Evolutionary conservation across 1,140 invertebrate genomes (phyloP), one percentile per base, ranked within the genome.

Genomic region (Himalopsyche phryganea): DNA sequence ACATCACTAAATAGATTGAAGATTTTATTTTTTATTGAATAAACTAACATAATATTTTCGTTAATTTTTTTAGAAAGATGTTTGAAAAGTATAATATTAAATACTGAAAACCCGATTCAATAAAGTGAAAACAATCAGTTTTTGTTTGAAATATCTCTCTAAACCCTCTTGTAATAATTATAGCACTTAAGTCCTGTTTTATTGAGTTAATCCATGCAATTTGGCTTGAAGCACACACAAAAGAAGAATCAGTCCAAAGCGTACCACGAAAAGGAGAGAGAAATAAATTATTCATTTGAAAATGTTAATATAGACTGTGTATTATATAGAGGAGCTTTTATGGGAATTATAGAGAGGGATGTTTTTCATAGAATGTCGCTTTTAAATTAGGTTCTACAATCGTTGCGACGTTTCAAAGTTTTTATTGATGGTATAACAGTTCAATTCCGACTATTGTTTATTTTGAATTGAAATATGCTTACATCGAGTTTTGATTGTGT

Each of bases 131-230:
- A 28, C 23, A 28, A 28, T 28, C 23, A 28, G 23, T 28, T 28
- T 28, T 28, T 28, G 23, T 28, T 5, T 28, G 9, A 28, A 28
- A 28, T 28, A 28, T 5, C 23, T 28, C 23, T 9, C 23, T 28
- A 28, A 28, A 45, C 40, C 47, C 44, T 48, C 28, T 32, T 53
- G 50, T 60, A 63, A 56, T 59, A 59, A 63, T 63, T 63, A 59
- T 63, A 59, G 59, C 50, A 44, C 47, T 59, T 63, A 63, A 63
- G 61, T 63, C 61, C 61, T 46, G 61, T 56, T 63, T 63, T 63
- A 63, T 63, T 63, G 61, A 63, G 61, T 63, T 63, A 63, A 63
- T 63, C 61, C 61, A 42, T 40, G 56, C 56, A 59, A 63, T 63
- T 63, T 59, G 57, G 61, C 49, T 40, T 15, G 50, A 44, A 46